Evolutionary conservation across 2,113 vertebrate species (phyloP).

Genomic region (Hemiscyllium ocellatum): DNA sequence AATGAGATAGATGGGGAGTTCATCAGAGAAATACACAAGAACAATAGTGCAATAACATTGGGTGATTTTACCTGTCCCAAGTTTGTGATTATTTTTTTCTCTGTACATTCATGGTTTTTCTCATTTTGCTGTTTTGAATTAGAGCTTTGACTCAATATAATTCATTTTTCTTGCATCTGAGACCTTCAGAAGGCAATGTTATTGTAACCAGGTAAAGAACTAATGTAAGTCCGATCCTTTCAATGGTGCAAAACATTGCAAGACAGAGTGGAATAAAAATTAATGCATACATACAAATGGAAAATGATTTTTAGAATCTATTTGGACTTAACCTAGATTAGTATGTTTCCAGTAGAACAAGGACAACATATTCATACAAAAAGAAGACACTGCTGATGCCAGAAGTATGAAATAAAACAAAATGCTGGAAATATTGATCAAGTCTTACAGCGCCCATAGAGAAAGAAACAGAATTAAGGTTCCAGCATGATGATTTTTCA

Average conservation of each 20-base stretch:
- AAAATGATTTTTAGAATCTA: neutral
- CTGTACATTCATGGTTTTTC: neutral
- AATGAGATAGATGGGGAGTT: neutral
- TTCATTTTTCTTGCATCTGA: neutral
- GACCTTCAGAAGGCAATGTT: neutral
- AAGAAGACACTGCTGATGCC: neutral
- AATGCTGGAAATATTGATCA: neutral
- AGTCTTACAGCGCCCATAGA: neutral
- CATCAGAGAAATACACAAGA: neutral
- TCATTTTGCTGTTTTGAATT: neutral
- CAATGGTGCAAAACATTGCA: neutral
- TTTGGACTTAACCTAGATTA: neutral
- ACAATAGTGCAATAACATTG: neutral
- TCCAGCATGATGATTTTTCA: neutral
- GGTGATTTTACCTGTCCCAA: neutral
- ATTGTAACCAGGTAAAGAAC: neutral
- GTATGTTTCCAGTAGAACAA: neutral
- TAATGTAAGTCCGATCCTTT: neutral
- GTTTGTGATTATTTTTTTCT: neutral
- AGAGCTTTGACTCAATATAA: neutral
- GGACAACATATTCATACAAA: neutral
- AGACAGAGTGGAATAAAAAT: neutral
- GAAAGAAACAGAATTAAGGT: neutral
- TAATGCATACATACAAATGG: neutral
- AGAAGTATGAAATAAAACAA: neutral